Evolutionary conservation across 2,797 vertebrate species (phyloP).

Genomic region (Gallinago solitaria): DNA sequence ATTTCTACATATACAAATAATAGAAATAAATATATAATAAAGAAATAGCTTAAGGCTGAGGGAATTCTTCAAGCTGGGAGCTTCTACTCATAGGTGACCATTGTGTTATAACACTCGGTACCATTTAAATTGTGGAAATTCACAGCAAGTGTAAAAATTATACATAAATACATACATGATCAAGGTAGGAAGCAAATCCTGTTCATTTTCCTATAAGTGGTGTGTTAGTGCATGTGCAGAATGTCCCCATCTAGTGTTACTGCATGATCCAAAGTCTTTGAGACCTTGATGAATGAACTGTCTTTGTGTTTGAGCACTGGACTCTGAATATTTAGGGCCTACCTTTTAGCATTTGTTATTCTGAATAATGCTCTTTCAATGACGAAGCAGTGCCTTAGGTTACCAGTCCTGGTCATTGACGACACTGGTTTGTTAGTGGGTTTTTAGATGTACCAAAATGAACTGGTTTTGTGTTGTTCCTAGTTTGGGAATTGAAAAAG

Average conservation of each 20-base stretch:
- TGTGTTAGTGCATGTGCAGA: not conserved
- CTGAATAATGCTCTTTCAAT: not conserved
- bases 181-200: not conserved
- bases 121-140: not conserved
- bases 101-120: not conserved
- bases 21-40: not conserved
- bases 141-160: not conserved
- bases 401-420: not conserved
- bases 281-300: not conserved
- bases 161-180: not conserved
- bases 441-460: not conserved
- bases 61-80: not conserved
- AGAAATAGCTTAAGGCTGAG: not conserved
- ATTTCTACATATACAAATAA: not conserved
- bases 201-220: not conserved
- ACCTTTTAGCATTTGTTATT: not conserved
- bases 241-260: not conserved
- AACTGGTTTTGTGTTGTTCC: not conserved
- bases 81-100: not conserved
- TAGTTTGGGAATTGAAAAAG: not conserved
- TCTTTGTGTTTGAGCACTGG: not conserved
- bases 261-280: not conserved
- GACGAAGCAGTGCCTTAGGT: not conserved
- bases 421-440: not conserved
- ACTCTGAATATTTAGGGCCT: not conserved